Evolutionary conservation across 2,113 vertebrate species (phyloP).

Genomic region (Ursus arctos): DNA sequence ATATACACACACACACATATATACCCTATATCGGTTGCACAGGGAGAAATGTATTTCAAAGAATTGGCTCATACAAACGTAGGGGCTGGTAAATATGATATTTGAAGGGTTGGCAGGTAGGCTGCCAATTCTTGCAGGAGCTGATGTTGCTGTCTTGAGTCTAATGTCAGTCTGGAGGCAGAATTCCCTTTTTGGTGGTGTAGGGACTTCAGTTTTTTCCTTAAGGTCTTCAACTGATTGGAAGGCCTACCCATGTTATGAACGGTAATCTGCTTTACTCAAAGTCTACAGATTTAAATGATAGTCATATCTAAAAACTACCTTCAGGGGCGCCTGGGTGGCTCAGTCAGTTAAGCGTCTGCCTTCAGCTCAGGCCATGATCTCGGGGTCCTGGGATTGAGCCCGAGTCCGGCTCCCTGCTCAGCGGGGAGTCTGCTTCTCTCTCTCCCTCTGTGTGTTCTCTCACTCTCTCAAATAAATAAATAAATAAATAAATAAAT

Average conservation of each 20-base stretch:
- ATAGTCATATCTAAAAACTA: background rate
- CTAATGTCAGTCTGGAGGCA: background rate
- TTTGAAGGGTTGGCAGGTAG: background rate
- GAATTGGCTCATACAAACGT: background rate
- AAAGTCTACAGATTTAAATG: background rate
- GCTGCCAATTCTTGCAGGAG: background rate
- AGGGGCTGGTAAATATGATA: background rate
- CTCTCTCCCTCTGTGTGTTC: too few relatives aligned
- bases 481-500: too few relatives aligned
- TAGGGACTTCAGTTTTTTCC: background rate
- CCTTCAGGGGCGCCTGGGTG: background rate
- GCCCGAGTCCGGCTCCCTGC: too few relatives aligned
- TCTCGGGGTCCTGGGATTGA: too few relatives aligned
- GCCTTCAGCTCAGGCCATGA: too few relatives aligned
- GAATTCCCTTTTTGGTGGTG: background rate
- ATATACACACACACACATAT: too few relatives aligned
- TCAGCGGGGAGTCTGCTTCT: too few relatives aligned
- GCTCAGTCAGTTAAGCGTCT: too few relatives aligned
- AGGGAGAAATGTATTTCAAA: conserved; percentile 26
- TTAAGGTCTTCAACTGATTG: background rate
- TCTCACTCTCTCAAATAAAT: too few relatives aligned
- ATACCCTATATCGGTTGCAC: background rate
- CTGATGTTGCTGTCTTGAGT: background rate
- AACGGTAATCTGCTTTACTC: background rate
- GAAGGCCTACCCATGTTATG: background rate